Base-by-base conservation (phyloP, 2,888 invertebrate species). In the Tinea trinotella region DNA sequence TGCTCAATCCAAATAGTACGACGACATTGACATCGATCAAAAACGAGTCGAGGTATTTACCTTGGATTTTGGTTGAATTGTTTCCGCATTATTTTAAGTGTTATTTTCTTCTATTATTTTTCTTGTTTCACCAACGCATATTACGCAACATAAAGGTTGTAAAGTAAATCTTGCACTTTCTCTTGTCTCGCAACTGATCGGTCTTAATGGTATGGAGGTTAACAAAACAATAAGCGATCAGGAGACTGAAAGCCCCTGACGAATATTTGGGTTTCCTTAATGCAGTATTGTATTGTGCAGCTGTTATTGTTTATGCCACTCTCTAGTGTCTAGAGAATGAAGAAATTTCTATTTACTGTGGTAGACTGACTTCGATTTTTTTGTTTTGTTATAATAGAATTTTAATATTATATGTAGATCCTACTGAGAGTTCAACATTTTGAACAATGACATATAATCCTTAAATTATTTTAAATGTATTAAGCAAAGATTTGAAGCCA, bases 121-220 rank as follows among this genome's bases (percentile, higher is more conserved):
- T 46, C 62, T 62, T 70, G 69, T 72, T 74, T 69, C 68, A 68
- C 71, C 72, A 66, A 66, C 63, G 60, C 59, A 60, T 59, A 66
- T 83, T 80, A 80, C 75, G 76, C 81, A 76, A 82, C 76, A 64
- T 64, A 61, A 63, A 64, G 68, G 64, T 61, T 22, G 24, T 50
- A 50, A 50, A 50, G 48, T 48, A 50, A 50, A 22, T 24, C 22
- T 62, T 56, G 63, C 74, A 77, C 79, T 81, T 81, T 81, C 78
- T 77, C 76, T 79, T 68, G 67, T 70, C 73, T 74, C 71, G 71
- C 70, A 71, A 72, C 71, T 72, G 71, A 76, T 78, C 64, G 67
- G 67, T 66, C 66, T 24, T 50, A 65, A 69, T 65, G 70, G 69
- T 71, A 81, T 76, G 75, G 78, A 82, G 83, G 81, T 83, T 82